phyloP scores from a whole-genome alignment of 1,140 invertebrate species.

The Drosophila yakuba region DNA sequence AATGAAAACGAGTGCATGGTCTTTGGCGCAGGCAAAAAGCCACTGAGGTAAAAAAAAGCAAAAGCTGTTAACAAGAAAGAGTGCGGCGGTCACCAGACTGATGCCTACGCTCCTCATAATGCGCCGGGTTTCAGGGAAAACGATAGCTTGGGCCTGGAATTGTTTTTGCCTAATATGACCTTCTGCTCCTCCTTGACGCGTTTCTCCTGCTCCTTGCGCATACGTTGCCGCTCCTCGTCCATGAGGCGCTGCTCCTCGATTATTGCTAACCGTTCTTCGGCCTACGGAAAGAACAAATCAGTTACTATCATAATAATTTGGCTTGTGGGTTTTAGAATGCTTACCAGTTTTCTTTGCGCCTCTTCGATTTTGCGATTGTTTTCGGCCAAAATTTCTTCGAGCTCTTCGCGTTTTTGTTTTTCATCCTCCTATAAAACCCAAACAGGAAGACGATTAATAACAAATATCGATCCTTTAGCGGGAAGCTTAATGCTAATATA shows the following conservation, averaged over 20 bases:
- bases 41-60: slow-evolving; percentile 51
- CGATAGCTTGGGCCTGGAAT: slow-evolving; percentile 97
- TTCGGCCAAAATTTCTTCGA: slow-evolving; percentile 98
- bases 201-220: slow-evolving; percentile 96
- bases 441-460: slow-evolving; percentile 71
- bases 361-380: slow-evolving; percentile 99
- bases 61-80: slow-evolving; percentile 72
- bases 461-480: slow-evolving; percentile 14
- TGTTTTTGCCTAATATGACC: slow-evolving; percentile 98
- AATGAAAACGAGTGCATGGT: slow-evolving; percentile 39
- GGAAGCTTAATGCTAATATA: slow-evolving; percentile 71
- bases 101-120: slow-evolving; percentile 85
- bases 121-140: slow-evolving; percentile 93
- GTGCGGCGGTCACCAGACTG: slow-evolving; percentile 8
- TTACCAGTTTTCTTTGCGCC: slow-evolving; percentile 97
- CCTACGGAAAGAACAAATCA: slow-evolving; percentile 85
- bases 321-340: background rate
- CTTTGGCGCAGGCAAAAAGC: slow-evolving; percentile 52
- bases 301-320: background rate
- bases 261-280: slow-evolving; percentile 97
- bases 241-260: slow-evolving; percentile 98
- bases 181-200: slow-evolving; percentile 97
- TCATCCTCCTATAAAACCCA: slow-evolving; percentile 95
- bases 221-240: slow-evolving; percentile 96
- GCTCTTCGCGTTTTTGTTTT: slow-evolving; percentile 95